Base-by-base conservation (phyloP, 2,797 vertebrate genomes). In the Cyclura pinguis region DNA sequence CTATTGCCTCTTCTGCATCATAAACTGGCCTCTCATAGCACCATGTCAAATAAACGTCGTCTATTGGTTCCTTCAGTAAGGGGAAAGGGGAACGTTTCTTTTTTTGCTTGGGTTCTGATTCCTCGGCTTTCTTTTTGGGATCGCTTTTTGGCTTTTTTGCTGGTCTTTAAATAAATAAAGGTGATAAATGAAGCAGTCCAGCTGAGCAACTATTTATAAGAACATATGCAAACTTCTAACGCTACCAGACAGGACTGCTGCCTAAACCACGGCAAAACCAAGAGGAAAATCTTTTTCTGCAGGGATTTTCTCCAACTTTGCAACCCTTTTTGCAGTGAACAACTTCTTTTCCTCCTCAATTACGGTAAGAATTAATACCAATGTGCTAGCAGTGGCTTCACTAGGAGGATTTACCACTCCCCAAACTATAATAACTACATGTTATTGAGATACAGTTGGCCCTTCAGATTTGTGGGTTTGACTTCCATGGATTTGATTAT, bases 1-100 rank as follows among this genome's bases (percentile, higher is more conserved):
- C 95, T 83, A 99, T 76, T 47, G 98, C 98, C 32, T 97, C 96
- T 0, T 95, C 94, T 0, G 95, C 91, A 0, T 94, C 87, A 12
- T 98, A 93, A 14, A 97, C 77, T 0, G 96, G 97, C 52, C 97
- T 97, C 29, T 97, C 96, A 88, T 98, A 99, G 88, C 93, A 95
- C 95, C 97, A 97, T 0, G 94, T 93, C 59, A 99, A 69, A 92
- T 99, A 99, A 13, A 99, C 98, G 3, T 99, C 99, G 16, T 99
- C 99, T 87, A 98, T 97, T 0, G 99, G 98, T 1, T 90, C 93
- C 96, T 95, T 97, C 10, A 97, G 96, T 38, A 98, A 98, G 4
- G 92, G 96, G 1, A 97, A 81, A 89, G 93, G 96, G 16, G 47
- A 97, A 0, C 94, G 93, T 0, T 90, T 74, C 29, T 29, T 0